Evolutionary conservation across 1,140 invertebrate genomes (phyloP).

Genomic region (Maniola jurtina): DNA sequence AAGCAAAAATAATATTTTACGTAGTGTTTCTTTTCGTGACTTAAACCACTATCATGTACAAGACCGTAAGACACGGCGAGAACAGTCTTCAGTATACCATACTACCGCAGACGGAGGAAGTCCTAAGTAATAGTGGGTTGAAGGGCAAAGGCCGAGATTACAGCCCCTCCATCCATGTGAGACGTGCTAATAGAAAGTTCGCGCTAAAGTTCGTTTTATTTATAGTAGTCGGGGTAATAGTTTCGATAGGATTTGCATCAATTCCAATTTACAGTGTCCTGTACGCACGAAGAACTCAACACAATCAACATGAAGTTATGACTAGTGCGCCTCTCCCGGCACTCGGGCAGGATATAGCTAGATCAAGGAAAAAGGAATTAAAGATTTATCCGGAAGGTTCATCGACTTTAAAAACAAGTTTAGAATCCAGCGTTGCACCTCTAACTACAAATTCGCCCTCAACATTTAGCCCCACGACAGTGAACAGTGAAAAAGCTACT

Average conservation of each 20-base stretch:
- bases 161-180: slow-evolving; percentile 69
- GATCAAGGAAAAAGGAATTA: slow-evolving; percentile 67
- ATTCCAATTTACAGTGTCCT: slow-evolving; percentile 63
- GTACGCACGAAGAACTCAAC: slow-evolving; percentile 49
- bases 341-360: slow-evolving; percentile 52
- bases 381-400: slow-evolving; percentile 49
- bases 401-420: slow-evolving; percentile 42
- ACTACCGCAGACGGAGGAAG: slow-evolving; percentile 84
- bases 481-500: slow-evolving; percentile 46
- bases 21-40: slow-evolving; percentile 61
- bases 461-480: slow-evolving; percentile 39
- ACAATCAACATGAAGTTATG: slow-evolving; percentile 51
- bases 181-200: slow-evolving; percentile 56
- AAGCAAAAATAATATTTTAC: slow-evolving; percentile 35
- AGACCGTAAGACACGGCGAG: slow-evolving; percentile 86
- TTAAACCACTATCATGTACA: slow-evolving; percentile 81
- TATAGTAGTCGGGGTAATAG: slow-evolving; percentile 56
- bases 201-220: slow-evolving; percentile 65
- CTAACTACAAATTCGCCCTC: slow-evolving; percentile 35
- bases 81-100: slow-evolving; percentile 87
- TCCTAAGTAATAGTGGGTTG: slow-evolving; percentile 80
- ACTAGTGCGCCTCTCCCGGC: slow-evolving; percentile 54
- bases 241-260: slow-evolving; percentile 56
- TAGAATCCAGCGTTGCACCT: slow-evolving; percentile 40
- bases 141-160: slow-evolving; percentile 78